Base-by-base conservation (phyloP, 2,797 vertebrate species). In the Sylvia borin region DNA sequence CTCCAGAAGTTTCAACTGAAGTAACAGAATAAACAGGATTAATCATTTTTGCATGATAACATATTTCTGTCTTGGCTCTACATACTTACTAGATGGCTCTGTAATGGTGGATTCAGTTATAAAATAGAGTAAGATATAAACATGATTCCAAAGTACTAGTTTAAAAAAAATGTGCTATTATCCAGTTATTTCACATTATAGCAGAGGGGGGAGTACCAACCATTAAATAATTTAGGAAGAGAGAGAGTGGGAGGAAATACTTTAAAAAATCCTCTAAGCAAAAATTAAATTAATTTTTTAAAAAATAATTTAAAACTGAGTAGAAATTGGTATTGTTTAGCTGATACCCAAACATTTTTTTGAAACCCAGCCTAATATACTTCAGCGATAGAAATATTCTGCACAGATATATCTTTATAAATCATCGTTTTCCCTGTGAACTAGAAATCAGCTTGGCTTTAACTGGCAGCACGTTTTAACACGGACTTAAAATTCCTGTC, bases 401-500 rank as follows among this genome's bases (percentile, higher is more conserved):
- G 74, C 71, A 92, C 36, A 72, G 61, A 64, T 72, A 53, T 4
- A 90, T 65, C 67, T 38, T 90, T 67, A 93, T 22, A 60, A 90
- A 51, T 58, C 19, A 31, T 65, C 36, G 2, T 53, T 57, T 65
- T 57, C 40, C 10, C 57, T 50, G 31, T 64, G 58, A 93, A 74
- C 71, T 73, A 73, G 93, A 93, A 96, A 95, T 64, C 76, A 95
- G 88, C 90, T 79, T 92, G 94, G 95, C 94, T 95, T 93, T 82
- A 88, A 92, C 91, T 96, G 84, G 89, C 82, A 67, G 65, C 75
- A 89, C 29, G 81, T 88, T 91, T 93, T 78, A 87, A 83, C 88
- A 88, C 57, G 93, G 79, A 86, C 70, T 91, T 87, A 95, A 83
- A 97, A 97, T 95, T 96, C 95, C 86, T 75, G 77, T 50, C 91